Percentiles rank a stretch among this genome's conserved stretches.
Conservation (phyloP, 2,797 vertebrate genomes). For the Holocentrus rufus region DNA sequence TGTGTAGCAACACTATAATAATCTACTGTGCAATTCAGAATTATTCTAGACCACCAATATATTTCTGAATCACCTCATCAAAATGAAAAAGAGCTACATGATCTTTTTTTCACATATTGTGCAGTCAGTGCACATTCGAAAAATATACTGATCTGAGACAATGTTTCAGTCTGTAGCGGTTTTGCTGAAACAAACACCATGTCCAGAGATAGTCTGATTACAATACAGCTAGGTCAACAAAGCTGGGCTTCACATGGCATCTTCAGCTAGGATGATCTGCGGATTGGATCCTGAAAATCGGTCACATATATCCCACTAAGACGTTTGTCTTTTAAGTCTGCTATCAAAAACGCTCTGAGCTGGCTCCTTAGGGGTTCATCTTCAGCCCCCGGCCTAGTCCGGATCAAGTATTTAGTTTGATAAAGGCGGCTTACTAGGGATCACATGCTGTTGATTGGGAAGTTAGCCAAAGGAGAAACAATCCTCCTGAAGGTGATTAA, state of each 20-base stretch:
- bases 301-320: constrained; percentile 81
- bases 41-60: too few relatives aligned
- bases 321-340: constrained; percentile 84
- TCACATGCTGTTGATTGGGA: constrained; percentile 68
- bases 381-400: constrained; percentile 80
- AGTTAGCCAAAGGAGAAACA: constrained; percentile 72
- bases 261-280: constrained; percentile 74
- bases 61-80: too few relatives aligned
- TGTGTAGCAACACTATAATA: background rate
- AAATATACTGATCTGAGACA: background rate
- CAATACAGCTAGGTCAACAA: constrained; percentile 63
- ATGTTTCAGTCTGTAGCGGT: background rate
- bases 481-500: constrained; percentile 86
- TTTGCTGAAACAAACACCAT: background rate
- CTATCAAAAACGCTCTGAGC: constrained; percentile 83
- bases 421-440: constrained; percentile 84
- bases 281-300: constrained; percentile 77
- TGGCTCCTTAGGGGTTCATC: constrained; percentile 76
- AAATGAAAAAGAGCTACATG: too few relatives aligned
- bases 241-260: constrained; percentile 68
- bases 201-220: constrained; percentile 64
- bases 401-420: constrained; percentile 89
- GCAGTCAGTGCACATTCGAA: background rate
- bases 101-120: background rate
- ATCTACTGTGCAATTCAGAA: too few relatives aligned